A percentile compares a stretch with the other conserved stretches of the same genome.
phyloP scores from a whole-genome alignment of 2,888 invertebrate species.

The Tinea trinotella region DNA sequence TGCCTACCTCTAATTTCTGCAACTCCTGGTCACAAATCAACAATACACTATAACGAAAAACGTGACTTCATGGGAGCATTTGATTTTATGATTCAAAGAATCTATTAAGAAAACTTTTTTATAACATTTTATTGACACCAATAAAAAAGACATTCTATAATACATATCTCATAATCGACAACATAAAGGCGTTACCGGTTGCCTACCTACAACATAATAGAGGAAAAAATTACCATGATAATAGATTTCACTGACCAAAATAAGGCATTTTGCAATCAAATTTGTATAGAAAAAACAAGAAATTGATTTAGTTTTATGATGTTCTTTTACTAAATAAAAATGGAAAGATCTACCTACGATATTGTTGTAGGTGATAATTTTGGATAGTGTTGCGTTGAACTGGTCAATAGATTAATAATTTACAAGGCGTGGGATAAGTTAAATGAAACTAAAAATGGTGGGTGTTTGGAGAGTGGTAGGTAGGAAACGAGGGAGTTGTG shows the following conservation, averaged over 20 bases:
- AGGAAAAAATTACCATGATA: not conserved
- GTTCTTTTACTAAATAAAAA: not conserved
- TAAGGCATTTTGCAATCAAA: not conserved
- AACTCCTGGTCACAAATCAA: too few species aligned
- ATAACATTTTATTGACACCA: too few species aligned
- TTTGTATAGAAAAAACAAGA: not conserved
- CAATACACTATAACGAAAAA: too few species aligned
- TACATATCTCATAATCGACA: too few species aligned
- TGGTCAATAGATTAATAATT: constrained; percentile 15
- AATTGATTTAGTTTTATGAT: not conserved
- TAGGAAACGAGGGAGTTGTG: too few species aligned
- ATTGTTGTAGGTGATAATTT: constrained; percentile 11
- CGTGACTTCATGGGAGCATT: too few species aligned
- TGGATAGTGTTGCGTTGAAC: constrained; percentile 9
- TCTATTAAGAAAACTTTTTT: too few species aligned
- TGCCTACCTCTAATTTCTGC: too few species aligned
- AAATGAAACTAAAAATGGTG: too few species aligned
- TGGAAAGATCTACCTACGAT: constrained; percentile 4
- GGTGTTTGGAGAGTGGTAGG: too few species aligned
- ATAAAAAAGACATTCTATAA: too few species aligned
- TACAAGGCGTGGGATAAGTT: constrained; percentile 8
- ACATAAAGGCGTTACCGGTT: not conserved
- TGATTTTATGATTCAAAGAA: too few species aligned
- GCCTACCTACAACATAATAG: not conserved
- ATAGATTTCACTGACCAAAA: constrained; percentile 4